Conservation (phyloP, 2,888 invertebrate species). For the Megastigmus dorsalis region DNA sequence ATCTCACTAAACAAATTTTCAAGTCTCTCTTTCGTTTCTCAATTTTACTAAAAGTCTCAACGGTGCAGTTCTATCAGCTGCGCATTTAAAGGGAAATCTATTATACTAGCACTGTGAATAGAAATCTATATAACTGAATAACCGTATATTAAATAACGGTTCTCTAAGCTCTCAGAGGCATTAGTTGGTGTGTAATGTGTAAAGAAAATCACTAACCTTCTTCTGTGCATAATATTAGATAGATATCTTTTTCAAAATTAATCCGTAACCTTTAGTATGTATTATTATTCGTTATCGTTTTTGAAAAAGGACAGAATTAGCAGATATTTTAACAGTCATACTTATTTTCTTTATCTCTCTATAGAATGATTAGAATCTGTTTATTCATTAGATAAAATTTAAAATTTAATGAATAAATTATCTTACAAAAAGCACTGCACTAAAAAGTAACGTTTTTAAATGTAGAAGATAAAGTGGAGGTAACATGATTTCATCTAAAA, state of each 20-base stretch:
- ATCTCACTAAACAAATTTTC: background rate
- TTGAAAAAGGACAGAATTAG: too few relatives aligned
- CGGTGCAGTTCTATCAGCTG: conserved; percentile 36
- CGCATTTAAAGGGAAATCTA: conserved; percentile 22
- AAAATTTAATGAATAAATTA: background rate
- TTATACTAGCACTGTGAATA: conserved; percentile 12
- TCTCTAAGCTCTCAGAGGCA: conserved; percentile 28
- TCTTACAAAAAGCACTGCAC: background rate
- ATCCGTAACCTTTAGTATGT: too few relatives aligned
- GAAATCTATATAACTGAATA: conserved; percentile 23
- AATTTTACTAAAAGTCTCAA: conserved; percentile 22
- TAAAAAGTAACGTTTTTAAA: background rate
- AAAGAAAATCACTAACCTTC: background rate
- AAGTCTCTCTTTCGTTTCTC: background rate
- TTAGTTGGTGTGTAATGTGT: conserved; percentile 8
- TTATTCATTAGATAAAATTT: background rate
- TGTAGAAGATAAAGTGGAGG: conserved; percentile 4
- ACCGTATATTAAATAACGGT: background rate
- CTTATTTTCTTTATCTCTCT: too few relatives aligned
- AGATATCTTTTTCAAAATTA: too few relatives aligned
- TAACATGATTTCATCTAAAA: conserved; percentile 27
- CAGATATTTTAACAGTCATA: too few relatives aligned
- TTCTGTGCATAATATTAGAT: background rate
- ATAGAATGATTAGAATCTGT: background rate
- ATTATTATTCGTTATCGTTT: too few relatives aligned